phyloP scores from a whole-genome alignment of 2,888 invertebrate species.

The Andrena fulva region DNA sequence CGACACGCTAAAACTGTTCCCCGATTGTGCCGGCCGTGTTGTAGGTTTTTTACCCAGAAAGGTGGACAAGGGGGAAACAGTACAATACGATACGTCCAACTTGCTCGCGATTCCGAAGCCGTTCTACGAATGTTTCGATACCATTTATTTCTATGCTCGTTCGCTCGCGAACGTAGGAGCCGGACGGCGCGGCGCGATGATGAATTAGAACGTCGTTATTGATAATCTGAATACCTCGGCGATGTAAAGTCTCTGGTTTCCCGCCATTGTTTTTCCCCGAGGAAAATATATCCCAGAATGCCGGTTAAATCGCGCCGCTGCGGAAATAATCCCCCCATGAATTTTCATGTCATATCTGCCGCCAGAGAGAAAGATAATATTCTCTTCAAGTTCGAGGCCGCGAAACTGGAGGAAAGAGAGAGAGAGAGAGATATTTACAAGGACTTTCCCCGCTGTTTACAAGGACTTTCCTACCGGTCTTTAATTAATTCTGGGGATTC shows the following conservation, averaged over 20 bases:
- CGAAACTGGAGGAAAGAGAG: background rate
- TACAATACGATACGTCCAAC: background rate
- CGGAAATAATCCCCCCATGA: slow-evolving; percentile 56
- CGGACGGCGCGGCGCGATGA: background rate
- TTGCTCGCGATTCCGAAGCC: no score
- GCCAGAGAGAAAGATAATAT: slow-evolving; percentile 47
- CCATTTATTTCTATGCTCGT: no score
- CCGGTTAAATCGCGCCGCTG: slow-evolving; percentile 41
- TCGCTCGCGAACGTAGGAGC: background rate
- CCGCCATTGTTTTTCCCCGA: slow-evolving; percentile 40
- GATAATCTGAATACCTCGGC: slow-evolving; percentile 38
- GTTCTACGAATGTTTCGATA: no score
- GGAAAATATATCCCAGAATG: slow-evolving; percentile 44
- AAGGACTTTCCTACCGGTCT: slow-evolving; percentile 16
- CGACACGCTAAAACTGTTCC: slow-evolving; percentile 11
- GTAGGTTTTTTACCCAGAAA: background rate
- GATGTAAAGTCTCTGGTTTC: slow-evolving; percentile 23
- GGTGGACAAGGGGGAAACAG: background rate
- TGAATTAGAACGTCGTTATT: slow-evolving; percentile 1
- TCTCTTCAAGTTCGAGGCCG: slow-evolving; percentile 33
- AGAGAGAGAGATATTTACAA: slow-evolving; percentile 28
- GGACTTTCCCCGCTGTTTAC: slow-evolving; percentile 29
- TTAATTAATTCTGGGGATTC: slow-evolving; percentile 47
- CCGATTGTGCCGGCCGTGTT: background rate
- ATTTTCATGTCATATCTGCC: slow-evolving; percentile 53